Percentiles rank a stretch among this genome's conserved stretches.
These are phyloP conservation scores for Colinus virginianus DNA, from an alignment of 2,113 vertebrate species.

Conservation along the genomic window DNA sequence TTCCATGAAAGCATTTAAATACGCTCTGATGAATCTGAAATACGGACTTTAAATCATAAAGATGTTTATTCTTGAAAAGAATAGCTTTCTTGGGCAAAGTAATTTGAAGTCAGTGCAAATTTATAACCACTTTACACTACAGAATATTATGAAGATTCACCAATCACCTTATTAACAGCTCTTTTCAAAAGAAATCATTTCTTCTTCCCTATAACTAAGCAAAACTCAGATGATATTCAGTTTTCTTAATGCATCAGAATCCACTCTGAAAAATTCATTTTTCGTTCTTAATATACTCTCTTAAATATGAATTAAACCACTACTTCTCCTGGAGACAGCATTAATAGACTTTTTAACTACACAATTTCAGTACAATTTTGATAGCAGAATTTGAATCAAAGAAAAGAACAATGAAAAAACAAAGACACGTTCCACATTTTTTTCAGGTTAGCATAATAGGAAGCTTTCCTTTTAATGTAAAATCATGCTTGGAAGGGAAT, in stretches of 20 bases:
- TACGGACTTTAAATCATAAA: slow-evolving; percentile 25
- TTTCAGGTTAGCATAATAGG: neutral
- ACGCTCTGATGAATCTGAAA: neutral
- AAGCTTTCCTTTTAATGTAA: neutral
- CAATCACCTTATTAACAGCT: slow-evolving; percentile 26
- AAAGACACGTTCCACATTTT: neutral
- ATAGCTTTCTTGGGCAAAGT: slow-evolving; percentile 1
- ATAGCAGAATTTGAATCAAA: neutral
- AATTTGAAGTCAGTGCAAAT: slow-evolving; percentile 43
- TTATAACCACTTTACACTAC: slow-evolving; percentile 1
- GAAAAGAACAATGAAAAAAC: neutral
- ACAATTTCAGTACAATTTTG: neutral
- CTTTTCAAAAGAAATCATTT: slow-evolving; percentile 3
- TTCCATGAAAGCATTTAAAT: slow-evolving; percentile 45
- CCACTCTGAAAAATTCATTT: neutral
- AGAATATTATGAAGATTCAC: slow-evolving; percentile 29
- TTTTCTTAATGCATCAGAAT: neutral
- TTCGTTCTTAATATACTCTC: neutral
- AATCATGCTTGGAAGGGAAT: neutral
- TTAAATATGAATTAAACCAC: neutral
- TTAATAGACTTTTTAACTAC: neutral
- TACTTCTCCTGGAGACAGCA: neutral
- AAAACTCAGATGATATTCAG: neutral
- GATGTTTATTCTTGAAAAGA: neutral
- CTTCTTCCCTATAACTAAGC: neutral